These are phyloP conservation scores for Pelosia muscerda DNA, from an alignment of 2,888 invertebrate species.

Conservation along the genomic window DNA sequence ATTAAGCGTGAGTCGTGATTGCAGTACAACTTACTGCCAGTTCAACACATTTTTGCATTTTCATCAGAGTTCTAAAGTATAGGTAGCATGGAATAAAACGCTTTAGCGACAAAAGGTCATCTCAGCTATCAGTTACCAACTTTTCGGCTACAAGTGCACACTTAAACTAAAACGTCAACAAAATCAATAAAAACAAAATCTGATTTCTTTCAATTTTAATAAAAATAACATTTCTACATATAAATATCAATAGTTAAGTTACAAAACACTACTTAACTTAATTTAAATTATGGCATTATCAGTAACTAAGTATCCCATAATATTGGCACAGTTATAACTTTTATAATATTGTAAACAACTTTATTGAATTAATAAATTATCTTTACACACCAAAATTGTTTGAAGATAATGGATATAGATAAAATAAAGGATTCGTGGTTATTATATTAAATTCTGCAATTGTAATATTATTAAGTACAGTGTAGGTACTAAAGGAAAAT, in stretches of 20 bases:
- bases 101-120: no score
- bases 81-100: no score
- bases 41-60: no score
- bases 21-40: no score
- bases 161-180: no score
- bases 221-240: slow-evolving; percentile 80
- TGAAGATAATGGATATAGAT: background rate
- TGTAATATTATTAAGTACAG: slow-evolving; percentile 46
- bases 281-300: slow-evolving; percentile 55
- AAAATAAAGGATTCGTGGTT: slow-evolving; percentile 8
- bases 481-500: slow-evolving; percentile 22
- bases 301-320: slow-evolving; percentile 59
- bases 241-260: slow-evolving; percentile 72
- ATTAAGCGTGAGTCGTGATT: no score
- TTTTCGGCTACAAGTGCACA: no score
- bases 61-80: no score
- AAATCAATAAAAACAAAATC: background rate
- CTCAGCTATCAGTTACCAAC: no score
- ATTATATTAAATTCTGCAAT: slow-evolving; percentile 9
- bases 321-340: slow-evolving; percentile 66
- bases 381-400: background rate
- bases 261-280: slow-evolving; percentile 75
- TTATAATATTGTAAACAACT: slow-evolving; percentile 30
- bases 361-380: slow-evolving; percentile 11
- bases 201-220: slow-evolving; percentile 69